Base-by-base conservation (phyloP, 1,140 invertebrate genomes). In the Apis florea region DNA sequence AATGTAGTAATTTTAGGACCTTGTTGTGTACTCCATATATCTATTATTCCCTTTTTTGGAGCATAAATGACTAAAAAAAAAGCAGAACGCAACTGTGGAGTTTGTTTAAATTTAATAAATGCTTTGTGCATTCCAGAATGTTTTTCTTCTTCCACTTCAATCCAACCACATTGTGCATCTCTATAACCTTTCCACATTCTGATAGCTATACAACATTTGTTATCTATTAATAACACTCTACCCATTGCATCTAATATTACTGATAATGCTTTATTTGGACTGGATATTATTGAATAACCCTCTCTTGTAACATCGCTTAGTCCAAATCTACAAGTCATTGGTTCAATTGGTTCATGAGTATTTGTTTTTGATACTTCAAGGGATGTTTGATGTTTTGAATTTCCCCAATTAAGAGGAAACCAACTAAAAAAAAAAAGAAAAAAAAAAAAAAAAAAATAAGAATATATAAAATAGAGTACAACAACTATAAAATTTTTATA, bases 101-200 rank as follows among this genome's bases (percentile, higher is more conserved):
- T 91, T 59, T 80, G 80, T 54, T 92, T 92, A 78, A 67, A 85
- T 89, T 93, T 94, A 70, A 86, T 92, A 70, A 93, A 89, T 78
- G 90, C 87, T 81, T 94, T 94, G 79, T 88, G 88, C 83, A 87
- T 82, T 78, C 87, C 87, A 8, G 90, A 89, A 85, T 91, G 88
- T 58, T 94, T 94, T 85, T 96, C 95, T 89, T 97, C 96, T 12
- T 94, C 91, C 56, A 97, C 96, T 93, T 97, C 96, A 61, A 99
- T 94, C 96, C 98, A 99, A 12, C 96, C 96, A 93, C 97, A 98
- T 90, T 99, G 97, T 13, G 98, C 98, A 93, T 99, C 97, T 79
- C 98, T 94, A 91, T 98, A 99, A 15, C 98, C 98, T 94, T 99
- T 99, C 95, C 98, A 98, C 91, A 99, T 96, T 79, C 98, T 95